Evolutionary conservation across 2,797 vertebrate species (phyloP).

Genomic region (Pempheris klunzingeri): DNA sequence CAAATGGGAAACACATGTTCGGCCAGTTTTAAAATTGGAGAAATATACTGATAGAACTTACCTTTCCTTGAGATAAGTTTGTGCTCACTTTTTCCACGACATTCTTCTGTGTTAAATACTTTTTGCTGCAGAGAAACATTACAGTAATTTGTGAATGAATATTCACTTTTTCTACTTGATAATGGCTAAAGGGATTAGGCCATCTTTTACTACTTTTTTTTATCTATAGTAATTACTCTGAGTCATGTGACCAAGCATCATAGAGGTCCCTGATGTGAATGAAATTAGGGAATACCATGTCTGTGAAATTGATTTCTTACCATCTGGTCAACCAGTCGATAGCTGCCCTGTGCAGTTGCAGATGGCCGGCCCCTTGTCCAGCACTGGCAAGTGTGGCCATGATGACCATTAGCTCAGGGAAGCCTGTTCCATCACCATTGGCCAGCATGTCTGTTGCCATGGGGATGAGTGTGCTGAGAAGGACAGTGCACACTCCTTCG

Average conservation of each 20-base stretch:
- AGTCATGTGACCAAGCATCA: not conserved
- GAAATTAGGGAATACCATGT: not conserved
- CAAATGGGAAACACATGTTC: not conserved
- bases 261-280: not conserved
- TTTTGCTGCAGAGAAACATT: constrained; percentile 88
- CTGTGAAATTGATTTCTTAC: constrained; percentile 82
- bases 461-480: constrained; percentile 96
- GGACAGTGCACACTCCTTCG: constrained; percentile 97
- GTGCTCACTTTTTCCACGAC: constrained; percentile 98
- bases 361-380: constrained; percentile 96
- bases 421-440: constrained; percentile 95
- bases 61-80: constrained; percentile 96
- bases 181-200: not conserved
- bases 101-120: constrained; percentile 98
- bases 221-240: not conserved
- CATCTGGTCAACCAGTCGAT: constrained; percentile 97
- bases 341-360: constrained; percentile 95
- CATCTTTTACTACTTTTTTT: not conserved
- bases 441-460: constrained; percentile 99
- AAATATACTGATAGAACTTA: constrained; percentile 66
- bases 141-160: not conserved
- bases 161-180: not conserved
- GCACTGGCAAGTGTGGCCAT: constrained; percentile 98
- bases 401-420: constrained; percentile 98
- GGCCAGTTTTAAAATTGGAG: not conserved